phyloP scores from a whole-genome alignment of 2,113 vertebrate genomes.

The Laticauda colubrina region DNA sequence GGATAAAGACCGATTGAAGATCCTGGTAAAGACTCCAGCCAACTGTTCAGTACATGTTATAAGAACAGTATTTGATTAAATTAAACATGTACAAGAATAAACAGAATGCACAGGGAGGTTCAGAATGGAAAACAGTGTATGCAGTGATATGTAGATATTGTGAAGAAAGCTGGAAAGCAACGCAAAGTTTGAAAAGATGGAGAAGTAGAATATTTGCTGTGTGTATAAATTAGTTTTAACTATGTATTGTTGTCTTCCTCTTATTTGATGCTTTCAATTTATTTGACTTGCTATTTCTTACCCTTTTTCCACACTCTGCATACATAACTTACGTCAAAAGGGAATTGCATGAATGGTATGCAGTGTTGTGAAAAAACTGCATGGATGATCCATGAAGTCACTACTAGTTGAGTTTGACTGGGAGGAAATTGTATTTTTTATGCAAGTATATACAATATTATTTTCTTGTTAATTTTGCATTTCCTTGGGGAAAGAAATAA shows the following conservation, averaged over 20 bases:
- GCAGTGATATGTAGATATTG: background rate
- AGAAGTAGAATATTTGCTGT: background rate
- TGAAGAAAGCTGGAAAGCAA: background rate
- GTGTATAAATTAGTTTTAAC: background rate
- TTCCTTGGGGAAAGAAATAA: background rate
- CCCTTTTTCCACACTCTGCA: background rate
- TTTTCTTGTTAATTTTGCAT: background rate
- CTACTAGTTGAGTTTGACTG: background rate
- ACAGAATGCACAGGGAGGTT: background rate
- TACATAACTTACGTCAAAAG: background rate
- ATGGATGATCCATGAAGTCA: background rate
- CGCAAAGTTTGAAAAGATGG: background rate
- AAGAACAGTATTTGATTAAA: background rate
- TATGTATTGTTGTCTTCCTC: background rate
- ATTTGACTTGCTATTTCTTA: background rate
- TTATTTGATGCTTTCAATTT: background rate
- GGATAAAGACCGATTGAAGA: no score
- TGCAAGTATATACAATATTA: conserved; percentile 1
- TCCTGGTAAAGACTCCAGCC: no score
- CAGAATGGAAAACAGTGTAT: background rate
- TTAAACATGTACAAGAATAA: background rate
- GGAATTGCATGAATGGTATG: background rate
- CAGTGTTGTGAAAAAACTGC: background rate
- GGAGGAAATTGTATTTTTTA: background rate
- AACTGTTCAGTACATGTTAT: background rate